These are phyloP conservation scores for Rhagologus leucostigma DNA, from an alignment of 2,113 vertebrate genomes.

Conservation along the genomic window DNA sequence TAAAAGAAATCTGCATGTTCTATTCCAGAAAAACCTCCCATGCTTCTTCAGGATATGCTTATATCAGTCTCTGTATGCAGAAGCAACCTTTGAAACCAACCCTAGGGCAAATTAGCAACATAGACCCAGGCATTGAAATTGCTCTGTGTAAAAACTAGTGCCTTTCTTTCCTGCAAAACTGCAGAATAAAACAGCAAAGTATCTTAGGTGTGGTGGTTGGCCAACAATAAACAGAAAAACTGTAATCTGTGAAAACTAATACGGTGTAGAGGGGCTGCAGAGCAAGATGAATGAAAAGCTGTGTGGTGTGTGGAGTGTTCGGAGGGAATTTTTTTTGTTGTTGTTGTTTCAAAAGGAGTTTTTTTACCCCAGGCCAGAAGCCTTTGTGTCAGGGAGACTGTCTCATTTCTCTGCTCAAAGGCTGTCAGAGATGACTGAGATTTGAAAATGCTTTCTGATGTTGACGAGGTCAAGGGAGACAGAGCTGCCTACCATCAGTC, in stretches of 20 bases:
- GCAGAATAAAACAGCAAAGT: background rate
- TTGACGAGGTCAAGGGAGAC: conserved; percentile 81
- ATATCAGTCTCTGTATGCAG: background rate
- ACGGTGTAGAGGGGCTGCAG: conserved; percentile 37
- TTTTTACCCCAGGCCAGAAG: conserved; percentile 82
- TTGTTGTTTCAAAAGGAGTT: conserved; percentile 80
- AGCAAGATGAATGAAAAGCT: conserved; percentile 75
- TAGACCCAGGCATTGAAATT: background rate
- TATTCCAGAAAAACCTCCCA: background rate
- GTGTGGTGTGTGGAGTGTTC: conserved; percentile 70
- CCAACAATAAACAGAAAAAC: conserved; percentile 60
- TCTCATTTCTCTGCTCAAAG: conserved; percentile 84
- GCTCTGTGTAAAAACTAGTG: background rate
- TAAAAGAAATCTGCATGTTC: background rate
- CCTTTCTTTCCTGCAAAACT: background rate
- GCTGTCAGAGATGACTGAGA: conserved; percentile 84
- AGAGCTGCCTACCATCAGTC: conserved; percentile 72
- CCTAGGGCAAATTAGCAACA: background rate
- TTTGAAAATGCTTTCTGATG: conserved; percentile 83
- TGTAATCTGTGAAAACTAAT: conserved; percentile 65
- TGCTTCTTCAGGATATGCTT: background rate
- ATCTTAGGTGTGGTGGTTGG: conserved; percentile 33
- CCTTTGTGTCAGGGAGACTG: conserved; percentile 82
- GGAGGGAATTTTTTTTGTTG: conserved; percentile 56
- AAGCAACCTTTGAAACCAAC: background rate